Percentiles rank a stretch among this genome's conserved stretches.
Evolutionary conservation across 1,140 invertebrate genomes (phyloP).

Genomic region (Oreohelix idahoensis): DNA sequence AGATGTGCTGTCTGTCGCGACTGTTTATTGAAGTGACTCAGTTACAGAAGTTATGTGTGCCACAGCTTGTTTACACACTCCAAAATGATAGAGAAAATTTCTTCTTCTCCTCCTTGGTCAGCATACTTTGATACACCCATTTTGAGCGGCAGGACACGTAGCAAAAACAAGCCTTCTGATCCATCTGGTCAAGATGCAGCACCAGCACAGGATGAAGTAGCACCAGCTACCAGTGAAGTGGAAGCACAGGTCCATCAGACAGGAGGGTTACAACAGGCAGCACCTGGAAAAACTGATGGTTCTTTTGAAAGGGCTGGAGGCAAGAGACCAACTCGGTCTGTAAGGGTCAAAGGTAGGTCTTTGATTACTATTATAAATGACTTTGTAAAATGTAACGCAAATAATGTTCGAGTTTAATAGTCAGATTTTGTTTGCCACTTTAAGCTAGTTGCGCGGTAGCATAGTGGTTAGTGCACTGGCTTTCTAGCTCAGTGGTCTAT

Average conservation of each 20-base stretch:
- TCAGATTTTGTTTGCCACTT: no score
- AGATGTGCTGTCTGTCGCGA: no score
- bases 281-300: neutral
- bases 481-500: no score
- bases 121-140: slow-evolving; percentile 52
- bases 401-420: no score
- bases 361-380: no score
- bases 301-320: neutral
- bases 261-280: neutral
- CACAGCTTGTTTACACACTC: neutral
- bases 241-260: neutral
- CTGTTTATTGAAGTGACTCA: neutral
- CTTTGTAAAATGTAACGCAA: no score
- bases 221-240: neutral
- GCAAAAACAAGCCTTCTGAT: slow-evolving; percentile 41
- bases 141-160: slow-evolving; percentile 47
- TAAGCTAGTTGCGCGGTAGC: no score
- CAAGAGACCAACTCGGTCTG: slow-evolving; percentile 42
- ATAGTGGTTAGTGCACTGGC: no score
- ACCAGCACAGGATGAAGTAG: neutral
- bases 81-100: neutral
- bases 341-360: slow-evolving; percentile 40
- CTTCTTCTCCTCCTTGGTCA: slow-evolving; percentile 25
- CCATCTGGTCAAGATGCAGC: neutral
- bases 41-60: neutral